Conservation (phyloP, 2,888 invertebrate genomes). For the Magallana nippona region DNA sequence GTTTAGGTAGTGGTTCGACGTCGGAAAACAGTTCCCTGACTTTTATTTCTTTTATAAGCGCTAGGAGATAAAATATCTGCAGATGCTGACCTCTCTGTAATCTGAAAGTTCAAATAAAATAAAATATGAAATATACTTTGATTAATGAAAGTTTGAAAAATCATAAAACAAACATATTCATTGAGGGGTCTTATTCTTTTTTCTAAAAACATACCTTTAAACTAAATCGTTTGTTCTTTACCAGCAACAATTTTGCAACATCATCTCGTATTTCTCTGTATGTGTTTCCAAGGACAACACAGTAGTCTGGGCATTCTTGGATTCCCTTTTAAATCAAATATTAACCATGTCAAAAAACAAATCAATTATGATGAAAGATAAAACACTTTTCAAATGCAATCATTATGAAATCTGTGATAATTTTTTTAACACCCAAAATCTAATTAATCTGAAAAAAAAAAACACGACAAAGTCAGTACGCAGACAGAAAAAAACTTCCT, state of each 20-base stretch:
- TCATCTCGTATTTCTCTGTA: constrained; percentile 63
- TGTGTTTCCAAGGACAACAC: constrained; percentile 60
- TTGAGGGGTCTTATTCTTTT: too few species aligned
- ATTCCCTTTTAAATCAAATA: constrained; percentile 25
- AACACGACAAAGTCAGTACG: too few species aligned
- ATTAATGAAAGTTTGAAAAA: too few species aligned
- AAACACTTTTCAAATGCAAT: background rate
- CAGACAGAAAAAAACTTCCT: too few species aligned
- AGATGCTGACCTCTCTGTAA: background rate
- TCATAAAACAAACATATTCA: too few species aligned
- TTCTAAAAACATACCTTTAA: constrained; percentile 1
- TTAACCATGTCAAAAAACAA: background rate
- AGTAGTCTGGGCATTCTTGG: constrained; percentile 63
- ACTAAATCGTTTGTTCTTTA: background rate
- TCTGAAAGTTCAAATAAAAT: background rate
- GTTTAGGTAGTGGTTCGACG: background rate
- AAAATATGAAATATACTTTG: background rate
- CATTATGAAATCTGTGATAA: background rate
- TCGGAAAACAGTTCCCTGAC: background rate
- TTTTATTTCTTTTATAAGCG: background rate
- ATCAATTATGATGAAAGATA: background rate
- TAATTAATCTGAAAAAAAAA: too few species aligned
- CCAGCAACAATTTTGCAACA: constrained; percentile 45
- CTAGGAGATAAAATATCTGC: background rate
- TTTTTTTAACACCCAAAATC: background rate